Base-by-base conservation (phyloP, 2,113 vertebrate species). In the Microcebus tavaratra region DNA sequence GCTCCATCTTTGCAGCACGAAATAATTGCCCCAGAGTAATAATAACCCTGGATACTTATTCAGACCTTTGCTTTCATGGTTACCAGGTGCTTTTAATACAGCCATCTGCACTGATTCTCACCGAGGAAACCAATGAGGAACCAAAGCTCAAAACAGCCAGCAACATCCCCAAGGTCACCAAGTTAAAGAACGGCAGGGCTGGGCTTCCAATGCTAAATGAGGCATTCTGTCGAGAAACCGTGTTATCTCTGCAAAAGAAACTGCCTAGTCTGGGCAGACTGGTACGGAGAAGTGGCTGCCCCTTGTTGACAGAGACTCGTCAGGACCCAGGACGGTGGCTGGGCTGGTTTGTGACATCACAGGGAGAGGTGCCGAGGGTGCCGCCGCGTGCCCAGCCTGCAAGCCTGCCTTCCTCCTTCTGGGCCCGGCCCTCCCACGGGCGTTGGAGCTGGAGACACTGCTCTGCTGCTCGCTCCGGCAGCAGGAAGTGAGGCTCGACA, bases 31-130 rank as follows among this genome's bases (percentile, higher is more conserved):
- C 73, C 13, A 2, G 61, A 31, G 36, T 67, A 55, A 82, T 34
- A 65, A 5, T 27, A 81, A 87, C 57, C 57, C 34, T 2, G 3
- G 10, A 50, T 59, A 45, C 29, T 39, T 93, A 45, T 39, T 53
- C 76, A 79, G 29, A 42, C 1, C 17, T 79, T 88, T 59, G 48
- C 80, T 79, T 88, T 59, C 55, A 68, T 80, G 25, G 78, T 79
- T 76, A 79, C 76, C 61, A 87, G 27, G 17, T 78, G 78, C 53
- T 68, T 93, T 85, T 93, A 85, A 82, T 55, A n/a, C 9, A 65
- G 45, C 34, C 48, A 36, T 48, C 39, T 79, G 67, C 93, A 93
- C 25, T 73, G 59, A 85, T 78, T 91, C 55, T 91, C 53, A 76
- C 50, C 23, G 23, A 93, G 65, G 86, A 94, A 88, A 81, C 53